These are phyloP conservation scores for Apoderus coryli DNA, from an alignment of 2,888 invertebrate genomes.

Conservation along the genomic window DNA sequence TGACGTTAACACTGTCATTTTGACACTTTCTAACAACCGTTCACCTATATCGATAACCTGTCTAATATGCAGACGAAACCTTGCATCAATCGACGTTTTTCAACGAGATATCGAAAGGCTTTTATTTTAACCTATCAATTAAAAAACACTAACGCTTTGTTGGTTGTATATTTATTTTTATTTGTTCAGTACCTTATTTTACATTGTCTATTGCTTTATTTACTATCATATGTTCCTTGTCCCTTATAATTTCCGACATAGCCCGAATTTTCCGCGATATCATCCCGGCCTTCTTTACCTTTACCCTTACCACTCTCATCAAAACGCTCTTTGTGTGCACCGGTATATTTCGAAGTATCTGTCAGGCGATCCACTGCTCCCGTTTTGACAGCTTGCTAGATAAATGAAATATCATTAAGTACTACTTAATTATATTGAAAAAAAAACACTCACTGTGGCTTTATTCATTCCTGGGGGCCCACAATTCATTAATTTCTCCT, in stretches of 20 bases:
- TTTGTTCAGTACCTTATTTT: too few species aligned
- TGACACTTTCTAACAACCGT: too few species aligned
- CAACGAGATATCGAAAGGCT: too few species aligned
- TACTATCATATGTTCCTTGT: conserved; percentile 54
- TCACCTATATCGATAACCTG: too few species aligned
- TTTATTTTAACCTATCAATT: too few species aligned
- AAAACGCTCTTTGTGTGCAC: conserved; percentile 71
- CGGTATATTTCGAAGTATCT: conserved; percentile 74
- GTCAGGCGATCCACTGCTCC: conserved; percentile 59
- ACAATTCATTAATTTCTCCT: conserved; percentile 60
- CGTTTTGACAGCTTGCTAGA: conserved; percentile 34
- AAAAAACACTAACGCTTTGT: too few species aligned
- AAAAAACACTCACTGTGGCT: conserved; percentile 15
- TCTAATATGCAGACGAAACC: too few species aligned
- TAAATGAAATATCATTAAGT: neutral
- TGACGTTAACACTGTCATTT: too few species aligned
- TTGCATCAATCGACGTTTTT: too few species aligned
- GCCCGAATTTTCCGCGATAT: conserved; percentile 55
- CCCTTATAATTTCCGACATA: conserved; percentile 73
- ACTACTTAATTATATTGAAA: too few species aligned
- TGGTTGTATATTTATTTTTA: too few species aligned
- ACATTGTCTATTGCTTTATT: conserved; percentile 8
- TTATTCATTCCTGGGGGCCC: conserved; percentile 38
- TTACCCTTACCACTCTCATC: conserved; percentile 71
- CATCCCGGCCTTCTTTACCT: conserved; percentile 72